Evolutionary conservation across 2,113 vertebrate genomes (phyloP).

Genomic region (Microcebus ravelobensis): DNA sequence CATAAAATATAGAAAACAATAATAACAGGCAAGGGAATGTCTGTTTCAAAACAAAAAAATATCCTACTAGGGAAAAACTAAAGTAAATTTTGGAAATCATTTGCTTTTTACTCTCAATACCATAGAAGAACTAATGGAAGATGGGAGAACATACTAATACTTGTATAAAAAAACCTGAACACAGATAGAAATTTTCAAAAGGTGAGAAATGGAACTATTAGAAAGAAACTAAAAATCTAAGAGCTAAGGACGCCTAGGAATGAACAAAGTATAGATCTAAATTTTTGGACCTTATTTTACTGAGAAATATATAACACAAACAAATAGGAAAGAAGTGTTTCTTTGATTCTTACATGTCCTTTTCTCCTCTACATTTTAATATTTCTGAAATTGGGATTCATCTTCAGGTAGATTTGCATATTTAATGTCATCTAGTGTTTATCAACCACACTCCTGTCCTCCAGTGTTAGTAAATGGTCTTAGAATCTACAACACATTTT

Average conservation of each 20-base stretch:
- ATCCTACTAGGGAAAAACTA: background rate
- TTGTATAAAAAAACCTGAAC: background rate
- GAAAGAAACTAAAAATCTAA: slow-evolving; percentile 35
- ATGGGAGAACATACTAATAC: background rate
- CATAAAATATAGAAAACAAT: background rate
- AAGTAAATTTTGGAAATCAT: background rate
- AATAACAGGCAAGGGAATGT: background rate
- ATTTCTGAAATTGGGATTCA: background rate
- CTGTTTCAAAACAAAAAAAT: background rate
- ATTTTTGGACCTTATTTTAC: background rate
- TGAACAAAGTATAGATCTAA: background rate
- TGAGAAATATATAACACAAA: background rate
- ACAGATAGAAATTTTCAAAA: background rate
- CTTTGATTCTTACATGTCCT: background rate
- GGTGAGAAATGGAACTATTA: background rate
- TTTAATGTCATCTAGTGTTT: background rate
- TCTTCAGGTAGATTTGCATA: background rate
- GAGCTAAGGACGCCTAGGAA: background rate
- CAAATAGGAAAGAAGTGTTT: background rate
- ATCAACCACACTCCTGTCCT: background rate
- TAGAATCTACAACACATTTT: background rate
- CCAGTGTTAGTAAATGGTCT: background rate
- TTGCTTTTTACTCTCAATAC: background rate
- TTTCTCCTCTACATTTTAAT: background rate
- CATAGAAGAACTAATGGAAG: background rate